Evolutionary conservation across 2,888 invertebrate species (phyloP).

Genomic region (Smittia sp.): DNA sequence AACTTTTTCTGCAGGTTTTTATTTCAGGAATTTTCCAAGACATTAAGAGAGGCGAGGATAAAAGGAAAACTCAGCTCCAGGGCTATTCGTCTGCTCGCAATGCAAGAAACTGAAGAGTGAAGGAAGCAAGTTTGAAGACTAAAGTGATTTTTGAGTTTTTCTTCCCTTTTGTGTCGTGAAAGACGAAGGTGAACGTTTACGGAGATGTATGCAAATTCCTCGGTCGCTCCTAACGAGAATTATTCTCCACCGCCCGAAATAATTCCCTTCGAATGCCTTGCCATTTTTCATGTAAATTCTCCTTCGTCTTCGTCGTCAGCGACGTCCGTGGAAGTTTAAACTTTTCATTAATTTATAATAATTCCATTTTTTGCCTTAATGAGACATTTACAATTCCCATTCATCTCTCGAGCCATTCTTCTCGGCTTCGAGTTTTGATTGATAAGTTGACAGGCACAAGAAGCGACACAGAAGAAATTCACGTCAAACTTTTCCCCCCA

Average conservation of each 20-base stretch:
- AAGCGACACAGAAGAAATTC: not conserved
- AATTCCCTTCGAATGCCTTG: too few species aligned
- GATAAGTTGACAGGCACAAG: slow-evolving; percentile 5
- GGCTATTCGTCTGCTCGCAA: not conserved
- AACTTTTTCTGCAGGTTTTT: too few species aligned
- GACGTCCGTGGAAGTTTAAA: not conserved
- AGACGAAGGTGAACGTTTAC: too few species aligned
- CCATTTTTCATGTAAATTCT: too few species aligned
- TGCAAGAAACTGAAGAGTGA: not conserved
- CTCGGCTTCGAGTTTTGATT: not conserved
- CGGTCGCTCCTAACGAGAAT: too few species aligned
- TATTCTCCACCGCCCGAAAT: too few species aligned
- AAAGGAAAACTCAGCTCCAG: not conserved
- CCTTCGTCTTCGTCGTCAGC: too few species aligned
- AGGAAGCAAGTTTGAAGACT: not conserved
- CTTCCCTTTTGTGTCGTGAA: too few species aligned
- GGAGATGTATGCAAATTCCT: too few species aligned
- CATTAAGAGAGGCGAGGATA: not conserved
- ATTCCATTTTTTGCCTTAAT: not conserved
- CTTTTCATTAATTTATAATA: slow-evolving; percentile 8
- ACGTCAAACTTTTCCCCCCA: too few species aligned
- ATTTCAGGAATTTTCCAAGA: not conserved
- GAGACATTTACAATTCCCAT: slow-evolving; percentile 19
- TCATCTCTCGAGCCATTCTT: not conserved
- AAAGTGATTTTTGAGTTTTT: not conserved